Evolutionary conservation across 2,888 invertebrate species (phyloP), one percentile per base, ranked within the genome.

Genomic region (Cosmia trapezina): DNA sequence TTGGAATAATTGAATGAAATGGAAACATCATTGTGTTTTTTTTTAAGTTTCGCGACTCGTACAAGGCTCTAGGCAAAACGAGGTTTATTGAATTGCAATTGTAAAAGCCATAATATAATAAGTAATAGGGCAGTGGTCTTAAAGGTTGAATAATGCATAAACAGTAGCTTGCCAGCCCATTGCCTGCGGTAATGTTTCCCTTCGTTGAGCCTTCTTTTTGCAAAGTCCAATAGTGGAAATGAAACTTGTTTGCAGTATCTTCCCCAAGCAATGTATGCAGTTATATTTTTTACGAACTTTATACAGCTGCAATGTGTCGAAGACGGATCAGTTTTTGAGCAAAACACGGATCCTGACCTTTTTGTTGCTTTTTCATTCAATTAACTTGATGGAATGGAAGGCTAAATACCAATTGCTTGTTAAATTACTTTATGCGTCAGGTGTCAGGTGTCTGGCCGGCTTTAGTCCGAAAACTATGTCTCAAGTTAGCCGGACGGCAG

Each of bases 71-170:
- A 49, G 57, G 60, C 56, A 49, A 59, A 65, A 61, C 7, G 11
- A 67, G 49, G 66, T 70, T 60, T 80, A 66, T 73, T 79, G 57
- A 78, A 83, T 59, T 67, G 83, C 22, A 54, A 41, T 80, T 59
- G 66, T 51, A 54, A 53, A 54, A 73, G 33, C 57, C 28, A 45
- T 61, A 51, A 57, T 63, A 59, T n/a, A n/a, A n/a, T n/a, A 60
- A 59, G 71, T 79, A 70, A 80, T 80, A 79, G 64, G 63, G 59
- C 17, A 45, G 37, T 60, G 60, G 45, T 49, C 70, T 70, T 68
- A 68, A 75, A 83, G 64, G 75, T 75, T 81, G 61, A 83, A 81
- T 81, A 41, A 81, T 83, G 61, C 84, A 81, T 81, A 75, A 75
- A 68, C 76, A 75, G 76, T 75, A 65, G 84, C 76, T 62, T 65